Evolutionary conservation across 2,888 invertebrate genomes (phyloP), one percentile per base, ranked within the genome.

Genomic region (Morinoia aosen): DNA sequence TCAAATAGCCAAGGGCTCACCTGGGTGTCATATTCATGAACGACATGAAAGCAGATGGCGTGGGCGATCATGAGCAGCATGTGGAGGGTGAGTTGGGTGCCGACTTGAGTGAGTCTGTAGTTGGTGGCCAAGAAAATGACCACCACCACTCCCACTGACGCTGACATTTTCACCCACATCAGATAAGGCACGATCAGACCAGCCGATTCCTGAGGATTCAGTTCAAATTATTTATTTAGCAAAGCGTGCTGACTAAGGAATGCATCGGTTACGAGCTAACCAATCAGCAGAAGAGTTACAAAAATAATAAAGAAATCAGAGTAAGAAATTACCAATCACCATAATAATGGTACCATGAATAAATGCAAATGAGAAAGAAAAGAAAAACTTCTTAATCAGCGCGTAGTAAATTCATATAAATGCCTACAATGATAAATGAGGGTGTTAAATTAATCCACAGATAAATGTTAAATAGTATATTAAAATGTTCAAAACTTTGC

Each of bases 111-210:
- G 33, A 95, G 57, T 4, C 94, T n/a, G 94, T 95, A 95, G 40
- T 94, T 95, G 39, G 95, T 95, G 94, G 95, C 94, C 56, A 95
- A 58, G 90, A 95, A 95, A 33, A 95, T 95, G 39, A 94, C 61
- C 19, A 95, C 76, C 39, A 95, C 95, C 58, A 94, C 95, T 14
- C 94, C 94, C 40, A 95, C 94, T 14, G 95, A 95, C 25, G 94
- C 76, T n/a, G 95, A 94, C 95, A 95, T 95, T 58, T 95, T 95
- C 93, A 95, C 94, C 95, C 95, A 95, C 95, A 95, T 95, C 56
- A 95, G 64, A 58, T 95, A 95, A 19, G 95, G 95, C n/a, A 95
- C 95, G 64, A 95, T 56, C 95, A 95, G 88, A 58, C 95, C 93
- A 16, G 95, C 95, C 33, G 94, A 94, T 58, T 95, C 95, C 95